Conservation (phyloP, 2,797 vertebrate genomes). For the Miichthys miiuy region DNA sequence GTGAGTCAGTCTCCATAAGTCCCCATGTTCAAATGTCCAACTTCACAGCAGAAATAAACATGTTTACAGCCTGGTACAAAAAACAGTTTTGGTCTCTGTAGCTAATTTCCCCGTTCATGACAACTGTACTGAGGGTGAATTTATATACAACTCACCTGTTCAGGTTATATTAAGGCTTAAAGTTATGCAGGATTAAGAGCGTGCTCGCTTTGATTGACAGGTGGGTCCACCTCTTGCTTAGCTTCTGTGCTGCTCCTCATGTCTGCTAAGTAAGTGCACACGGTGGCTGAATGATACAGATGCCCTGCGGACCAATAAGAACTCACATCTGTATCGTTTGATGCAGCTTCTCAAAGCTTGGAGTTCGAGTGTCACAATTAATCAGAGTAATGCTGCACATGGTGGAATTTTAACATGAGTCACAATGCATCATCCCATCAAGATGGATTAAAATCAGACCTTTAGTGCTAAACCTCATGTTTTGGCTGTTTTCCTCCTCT, state of each 20-base stretch:
- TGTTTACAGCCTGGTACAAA: no score
- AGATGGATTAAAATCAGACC: neutral
- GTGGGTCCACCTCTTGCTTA: neutral
- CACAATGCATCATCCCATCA: neutral
- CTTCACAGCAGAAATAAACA: no score
- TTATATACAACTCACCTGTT: no score
- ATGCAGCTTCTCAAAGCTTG: neutral
- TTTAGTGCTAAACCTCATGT: neutral
- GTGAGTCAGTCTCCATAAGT: no score
- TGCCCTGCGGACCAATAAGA: neutral
- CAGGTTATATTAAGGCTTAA: no score
- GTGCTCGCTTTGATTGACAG: no score
- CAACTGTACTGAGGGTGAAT: no score
- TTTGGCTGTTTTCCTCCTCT: neutral
- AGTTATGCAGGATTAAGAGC: no score
- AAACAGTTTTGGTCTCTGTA: no score
- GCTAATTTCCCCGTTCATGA: no score
- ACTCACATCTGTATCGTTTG: neutral
- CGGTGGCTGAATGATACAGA: neutral
- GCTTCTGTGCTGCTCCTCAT: neutral
- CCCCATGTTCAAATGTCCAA: no score
- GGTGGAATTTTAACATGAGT: neutral
- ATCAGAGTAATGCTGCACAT: neutral
- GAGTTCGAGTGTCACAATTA: neutral
- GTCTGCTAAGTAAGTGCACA: neutral